These are phyloP conservation scores for Trichomalopsis sarcophagae DNA, from an alignment of 1,140 invertebrate species.

Conservation along the genomic window DNA sequence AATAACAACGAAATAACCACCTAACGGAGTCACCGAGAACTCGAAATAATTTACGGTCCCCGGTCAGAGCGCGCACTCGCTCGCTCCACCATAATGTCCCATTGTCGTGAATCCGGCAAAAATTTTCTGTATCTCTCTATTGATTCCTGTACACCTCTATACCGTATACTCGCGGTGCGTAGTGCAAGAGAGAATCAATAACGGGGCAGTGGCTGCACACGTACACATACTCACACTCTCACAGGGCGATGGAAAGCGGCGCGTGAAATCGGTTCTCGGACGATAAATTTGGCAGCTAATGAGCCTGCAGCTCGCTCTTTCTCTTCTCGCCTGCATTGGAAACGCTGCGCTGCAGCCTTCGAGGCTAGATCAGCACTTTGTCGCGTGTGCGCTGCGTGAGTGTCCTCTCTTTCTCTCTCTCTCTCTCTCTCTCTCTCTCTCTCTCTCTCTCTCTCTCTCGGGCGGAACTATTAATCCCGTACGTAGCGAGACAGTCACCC, in stretches of 20 bases:
- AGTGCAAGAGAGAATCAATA: slow-evolving; percentile 29
- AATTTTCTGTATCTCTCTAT: slow-evolving; percentile 43
- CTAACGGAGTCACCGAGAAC: slow-evolving; percentile 22
- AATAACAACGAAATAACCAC: slow-evolving; percentile 31
- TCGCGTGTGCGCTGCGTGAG: slow-evolving; percentile 35
- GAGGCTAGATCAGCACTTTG: slow-evolving; percentile 8
- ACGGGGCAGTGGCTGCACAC: neutral
- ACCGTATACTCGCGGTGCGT: too few relatives aligned
- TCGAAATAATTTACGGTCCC: slow-evolving; percentile 38
- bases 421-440: neutral
- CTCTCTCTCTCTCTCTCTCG: neutral
- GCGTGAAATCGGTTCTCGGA: slow-evolving; percentile 34
- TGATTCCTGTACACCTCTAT: slow-evolving; percentile 18
- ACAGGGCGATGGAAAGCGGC: slow-evolving; percentile 23
- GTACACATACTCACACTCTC: neutral
- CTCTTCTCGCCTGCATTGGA: neutral
- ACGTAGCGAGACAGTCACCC: slow-evolving; percentile 45
- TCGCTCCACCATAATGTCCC: slow-evolving; percentile 38
- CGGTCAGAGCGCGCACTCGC: neutral
- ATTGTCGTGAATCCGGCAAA: slow-evolving; percentile 38
- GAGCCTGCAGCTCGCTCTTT: slow-evolving; percentile 10
- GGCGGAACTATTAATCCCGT: slow-evolving; percentile 54
- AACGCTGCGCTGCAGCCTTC: neutral
- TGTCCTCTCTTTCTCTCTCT: neutral
- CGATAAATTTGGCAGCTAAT: slow-evolving; percentile 52